Evolutionary conservation across 2,113 vertebrate genomes (phyloP), one percentile per base, ranked within the genome.

Genomic region (Piaya cayana): DNA sequence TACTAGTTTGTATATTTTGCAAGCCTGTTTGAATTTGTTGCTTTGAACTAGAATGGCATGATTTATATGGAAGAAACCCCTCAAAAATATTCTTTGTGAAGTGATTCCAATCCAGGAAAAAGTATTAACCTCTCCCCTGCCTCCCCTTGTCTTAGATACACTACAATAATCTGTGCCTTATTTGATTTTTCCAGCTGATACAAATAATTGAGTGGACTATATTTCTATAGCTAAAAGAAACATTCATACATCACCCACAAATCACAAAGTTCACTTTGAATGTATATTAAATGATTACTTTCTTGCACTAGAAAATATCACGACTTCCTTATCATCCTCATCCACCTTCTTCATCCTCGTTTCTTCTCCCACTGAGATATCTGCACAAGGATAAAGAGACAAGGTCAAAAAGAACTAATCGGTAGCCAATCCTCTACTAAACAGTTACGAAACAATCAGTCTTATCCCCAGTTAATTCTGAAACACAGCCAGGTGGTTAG

Each of bases 51-150:
- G 50, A 74, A 84, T 85, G 71, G 67, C 16, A 3, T 83, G 86
- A 93, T 96, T 93, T 94, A 96, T 71, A 59, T 39, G 92, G 50
- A 94, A 97, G 64, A 92, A 91, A 70, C 5, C 75, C 64, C 80
- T 80, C 91, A 90, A 88, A 96, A 88, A 95, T 82, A 67, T 95
- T 92, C 85, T 93, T 95, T 97, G 85, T 97, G 88, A 96, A 92
- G 74, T 81, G 42, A 75, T 93, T 90, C 93, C 91, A 96, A 86
- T 55, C 53, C 25, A 56, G 59, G 52, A 60, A 94, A 92, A 89
- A 91, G 63, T 76, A 83, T 23, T 49, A 49, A 22, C 5, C 25
- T 21, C 20, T 6, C 45, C 90, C 71, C 34, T 20, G 71, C 60
- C 65, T 36, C 42, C 34, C 63, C 52, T 82, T 85, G 29, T 83